Evolutionary conservation across 2,888 invertebrate genomes (phyloP), one percentile per base, ranked within the genome.

Genomic region (Dorcus hopei): DNA sequence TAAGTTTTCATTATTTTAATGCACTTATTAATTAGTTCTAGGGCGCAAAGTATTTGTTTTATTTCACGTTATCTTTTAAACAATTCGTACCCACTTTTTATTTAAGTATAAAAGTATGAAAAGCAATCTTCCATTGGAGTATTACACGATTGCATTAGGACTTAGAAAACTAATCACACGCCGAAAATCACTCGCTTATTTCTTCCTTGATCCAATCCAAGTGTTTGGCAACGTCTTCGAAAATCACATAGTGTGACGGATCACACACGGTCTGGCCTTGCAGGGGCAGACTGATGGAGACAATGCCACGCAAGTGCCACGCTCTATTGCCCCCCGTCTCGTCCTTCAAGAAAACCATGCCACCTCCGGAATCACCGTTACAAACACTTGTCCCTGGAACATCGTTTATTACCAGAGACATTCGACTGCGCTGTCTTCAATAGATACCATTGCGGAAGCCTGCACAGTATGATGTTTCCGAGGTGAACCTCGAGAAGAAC

Each of bases 401-500:
- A 74, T 73, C 47, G 11, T 14, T 33, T 7, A 6, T 33, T 33
- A 33, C 6, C 3, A 19, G 5, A 6, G 3, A 33, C 26, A 6
- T 7, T 33, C 26, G 26, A 33, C 26, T 33, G 26, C 19, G 3
- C 2, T 4, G 26, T 6, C 26, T 7, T 33, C 26, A 6, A 7
- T 33, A 7, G 7, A 56, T 73, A 79, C 80, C 80, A 63, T 80
- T 80, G 61, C 71, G 65, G 60, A 76, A 80, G 14, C 80, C 80
- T 3, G 80, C 80, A 62, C 80, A 80, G 61, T 73, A 86, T 0
- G 85, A 85, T 66, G 78, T 83, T 1, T 82, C 80, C 0, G 82
- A 82, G 0, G 84, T 83, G 70, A 85, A 85, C 42, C 81, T 75
- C 0, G 82, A 81, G 72, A 83, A 86, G 78, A 86, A 85, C 50